Base-by-base conservation (phyloP, 2,888 invertebrate species). In the Sialis lutaria region DNA sequence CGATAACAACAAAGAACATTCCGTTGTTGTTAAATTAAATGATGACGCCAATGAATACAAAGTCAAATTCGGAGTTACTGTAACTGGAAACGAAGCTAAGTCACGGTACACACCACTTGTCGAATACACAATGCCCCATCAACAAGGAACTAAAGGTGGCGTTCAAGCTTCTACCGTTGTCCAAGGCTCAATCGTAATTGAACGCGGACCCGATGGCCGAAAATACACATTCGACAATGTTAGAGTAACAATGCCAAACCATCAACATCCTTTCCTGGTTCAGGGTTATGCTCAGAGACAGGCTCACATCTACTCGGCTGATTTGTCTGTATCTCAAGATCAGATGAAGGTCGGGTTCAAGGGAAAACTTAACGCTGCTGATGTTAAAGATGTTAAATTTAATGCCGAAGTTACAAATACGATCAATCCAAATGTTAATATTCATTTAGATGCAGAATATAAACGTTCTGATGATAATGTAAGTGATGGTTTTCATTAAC, bases 61-160 rank as follows among this genome's bases (percentile, higher is more conserved):
- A 41, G 77, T 70, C 4, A 79, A 77, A 57, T 60, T 75, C 22
- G 87, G 88, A 0, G 70, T 83, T 35, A 65, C 64, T 1, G 70
- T 77, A 12, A 67, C 70, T 35, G 78, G 77, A 6, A 69, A 69
- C 47, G 73, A 67, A 0, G 62, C 60, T 42, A 69, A 69, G 46
- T 59, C 62, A 31, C 65, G 74, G 8, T 84, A 78, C 60, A 78
- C 71, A 51, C 88, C 88, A 0, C 57, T 86, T 0, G 64, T 85
- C 32, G 78, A 81, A 55, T 79, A 77, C 60, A 72, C 72, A 53
- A 57, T 75, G 6, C 79, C 81, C 0, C 70, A 70, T 10, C 35
- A 67, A 67, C 40, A 69, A 72, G 49, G 60, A 57, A 22, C 49
- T 63, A 4, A 54, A 59, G 2, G 53, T 50, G 10, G 22, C 48